Base-by-base conservation (phyloP, 2,113 vertebrate species). In the Phainopepla nitens region DNA sequence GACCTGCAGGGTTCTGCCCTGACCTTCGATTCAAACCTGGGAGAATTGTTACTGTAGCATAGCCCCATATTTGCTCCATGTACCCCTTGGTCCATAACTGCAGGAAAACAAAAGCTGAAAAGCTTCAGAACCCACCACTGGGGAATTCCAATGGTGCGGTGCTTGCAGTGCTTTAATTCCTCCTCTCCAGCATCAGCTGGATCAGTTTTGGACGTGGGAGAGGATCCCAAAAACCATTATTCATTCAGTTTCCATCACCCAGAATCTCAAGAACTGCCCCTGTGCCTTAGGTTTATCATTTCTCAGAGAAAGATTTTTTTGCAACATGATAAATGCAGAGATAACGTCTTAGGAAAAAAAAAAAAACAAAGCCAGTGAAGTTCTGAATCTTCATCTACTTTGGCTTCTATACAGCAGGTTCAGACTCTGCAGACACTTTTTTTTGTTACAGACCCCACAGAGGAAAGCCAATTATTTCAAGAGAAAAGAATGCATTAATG, bases 381-480 rank as follows among this genome's bases (percentile, higher is more conserved):
- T 87, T 90, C 61, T 92, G 82, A 90, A 93, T 94, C 69, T 71
- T 62, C 36, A 56, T 87, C 91, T 45, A 27, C 65, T 87, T 82
- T 91, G 94, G 93, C 82, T 83, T 71, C 90, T 82, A 7, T 58
- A 75, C 81, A 92, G 87, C 90, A 96, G 82, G 81, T 93, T 86
- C 92, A 80, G 88, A 47, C 82, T 90, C 83, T 11, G 36, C 61
- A 77, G 93, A 70, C 76, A 42, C 76, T 94, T 94, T 94, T 39
- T 81, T 95, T 60, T 94, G 75, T 82, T 82, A 50, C 10, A 10
- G 77, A 96, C 64, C 77, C 83, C 89, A 91, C 91, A 73, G 90
- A 93, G 90, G 80, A 96, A 96, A 96, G 62, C 54, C 79, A 64
- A 36, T 94, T 96, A 82, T 95, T 96, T 97, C 93, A 96, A 97